These are phyloP conservation scores for Hypena proboscidalis DNA, from an alignment of 2,888 invertebrate species.

Conservation along the genomic window DNA sequence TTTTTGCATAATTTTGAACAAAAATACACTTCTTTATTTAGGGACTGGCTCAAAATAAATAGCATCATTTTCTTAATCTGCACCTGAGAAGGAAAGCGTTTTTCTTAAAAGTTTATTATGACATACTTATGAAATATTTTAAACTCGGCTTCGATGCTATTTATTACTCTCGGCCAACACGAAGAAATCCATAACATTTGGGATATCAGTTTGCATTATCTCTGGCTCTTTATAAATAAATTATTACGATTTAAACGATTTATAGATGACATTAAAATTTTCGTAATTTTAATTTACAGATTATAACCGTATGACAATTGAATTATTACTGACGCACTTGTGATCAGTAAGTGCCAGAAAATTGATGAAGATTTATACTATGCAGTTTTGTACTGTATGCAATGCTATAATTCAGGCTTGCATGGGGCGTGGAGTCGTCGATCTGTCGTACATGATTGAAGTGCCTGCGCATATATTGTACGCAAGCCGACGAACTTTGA, in stretches of 20 bases:
- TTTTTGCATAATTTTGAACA: slow-evolving; percentile 12
- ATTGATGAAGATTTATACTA: not conserved
- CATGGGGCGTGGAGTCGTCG: slow-evolving; percentile 19
- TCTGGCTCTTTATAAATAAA: too few relatives aligned
- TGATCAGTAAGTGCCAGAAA: slow-evolving; percentile 22
- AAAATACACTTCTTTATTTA: slow-evolving; percentile 15
- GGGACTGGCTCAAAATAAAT: slow-evolving; percentile 13
- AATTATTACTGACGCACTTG: slow-evolving; percentile 11
- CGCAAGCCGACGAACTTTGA: slow-evolving; percentile 76
- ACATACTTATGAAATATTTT: slow-evolving; percentile 35
- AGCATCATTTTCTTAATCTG: slow-evolving; percentile 4
- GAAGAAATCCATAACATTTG: slow-evolving; percentile 32
- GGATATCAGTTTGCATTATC: slow-evolving; percentile 35
- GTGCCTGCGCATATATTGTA: slow-evolving; percentile 30
- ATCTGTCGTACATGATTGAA: slow-evolving; percentile 35
- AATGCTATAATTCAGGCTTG: slow-evolving; percentile 13
- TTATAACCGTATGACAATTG: slow-evolving; percentile 17
- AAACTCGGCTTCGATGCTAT: slow-evolving; percentile 18
- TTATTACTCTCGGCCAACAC: slow-evolving; percentile 10
- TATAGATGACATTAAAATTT: too few relatives aligned
- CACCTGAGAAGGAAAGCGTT: too few relatives aligned
- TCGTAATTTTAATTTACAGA: slow-evolving; percentile 47
- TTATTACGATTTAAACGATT: too few relatives aligned
- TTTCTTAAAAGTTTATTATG: too few relatives aligned
- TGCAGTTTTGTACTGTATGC: too few relatives aligned